A percentile compares a stretch with the other conserved stretches of the same genome.
phyloP scores from a whole-genome alignment of 2,888 invertebrate genomes.

The Elmis aenea region DNA sequence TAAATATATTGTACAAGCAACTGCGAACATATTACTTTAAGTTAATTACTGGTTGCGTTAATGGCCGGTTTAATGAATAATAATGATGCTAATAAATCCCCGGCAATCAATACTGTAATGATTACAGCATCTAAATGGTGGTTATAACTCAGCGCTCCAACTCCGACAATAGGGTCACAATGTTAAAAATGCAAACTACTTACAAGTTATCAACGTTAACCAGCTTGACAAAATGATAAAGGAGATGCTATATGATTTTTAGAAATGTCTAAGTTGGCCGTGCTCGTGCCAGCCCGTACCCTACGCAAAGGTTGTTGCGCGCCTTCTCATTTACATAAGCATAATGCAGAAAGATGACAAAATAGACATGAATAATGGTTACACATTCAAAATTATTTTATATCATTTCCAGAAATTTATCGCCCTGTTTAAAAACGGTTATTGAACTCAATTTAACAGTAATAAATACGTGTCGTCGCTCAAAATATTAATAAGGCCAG shows the following conservation, averaged over 20 bases:
- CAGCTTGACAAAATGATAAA: constrained; percentile 22
- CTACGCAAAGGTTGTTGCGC: constrained; percentile 10
- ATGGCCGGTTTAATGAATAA: too few species aligned
- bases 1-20: too few species aligned
- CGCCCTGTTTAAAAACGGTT: too few species aligned
- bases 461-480: too few species aligned
- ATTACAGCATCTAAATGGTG: too few species aligned
- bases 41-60: too few species aligned
- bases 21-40: too few species aligned
- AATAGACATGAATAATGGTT: constrained; percentile 9
- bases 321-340: constrained; percentile 11
- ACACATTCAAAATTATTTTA: constrained; percentile 10
- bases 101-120: too few species aligned
- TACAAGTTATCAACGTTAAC: constrained; percentile 17
- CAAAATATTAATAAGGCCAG: too few species aligned
- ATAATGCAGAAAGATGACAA: constrained; percentile 19
- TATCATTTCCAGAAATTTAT: constrained; percentile 10
- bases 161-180: constrained; percentile 3
- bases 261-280: constrained; percentile 12
- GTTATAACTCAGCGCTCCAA: constrained; percentile 1
- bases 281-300: constrained; percentile 19
- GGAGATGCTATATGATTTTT: constrained; percentile 16
- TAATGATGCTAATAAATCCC: too few species aligned
- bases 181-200: constrained; percentile 9
- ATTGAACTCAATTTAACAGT: too few species aligned